These are phyloP conservation scores for Andinoacara biseriatus DNA, from an alignment of 2,113 vertebrate species.

Conservation along the genomic window DNA sequence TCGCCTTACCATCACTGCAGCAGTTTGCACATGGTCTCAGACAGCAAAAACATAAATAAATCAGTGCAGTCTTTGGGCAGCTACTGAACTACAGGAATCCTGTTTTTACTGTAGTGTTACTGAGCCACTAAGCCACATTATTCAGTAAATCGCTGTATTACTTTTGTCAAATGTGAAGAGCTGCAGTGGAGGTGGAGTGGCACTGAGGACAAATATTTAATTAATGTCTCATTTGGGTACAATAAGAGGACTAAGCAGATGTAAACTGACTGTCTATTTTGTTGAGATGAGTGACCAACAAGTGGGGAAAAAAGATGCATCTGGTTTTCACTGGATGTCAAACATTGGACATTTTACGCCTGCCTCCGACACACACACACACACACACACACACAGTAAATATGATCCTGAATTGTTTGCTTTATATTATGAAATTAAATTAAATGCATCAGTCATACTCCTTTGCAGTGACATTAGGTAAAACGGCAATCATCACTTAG, in stretches of 20 bases:
- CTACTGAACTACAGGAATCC: too few species aligned
- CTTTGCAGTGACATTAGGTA: background rate
- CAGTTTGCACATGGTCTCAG: too few species aligned
- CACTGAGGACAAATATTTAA: background rate
- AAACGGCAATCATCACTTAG: slow-evolving; percentile 27
- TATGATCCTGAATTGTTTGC: slow-evolving; percentile 8
- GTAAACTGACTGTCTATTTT: background rate
- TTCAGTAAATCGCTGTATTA: background rate
- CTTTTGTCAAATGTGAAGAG: background rate
- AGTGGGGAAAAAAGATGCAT: background rate
- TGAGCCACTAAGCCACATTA: background rate
- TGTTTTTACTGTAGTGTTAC: too few species aligned
- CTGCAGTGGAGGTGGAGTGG: background rate
- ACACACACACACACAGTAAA: slow-evolving; percentile 20
- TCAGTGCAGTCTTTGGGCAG: too few species aligned
- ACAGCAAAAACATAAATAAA: too few species aligned
- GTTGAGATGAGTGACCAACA: background rate
- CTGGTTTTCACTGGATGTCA: slow-evolving; percentile 1
- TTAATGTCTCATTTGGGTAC: background rate
- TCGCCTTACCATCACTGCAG: too few species aligned
- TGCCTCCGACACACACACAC: background rate
- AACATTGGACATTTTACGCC: slow-evolving; percentile 5
- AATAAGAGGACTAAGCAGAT: background rate
- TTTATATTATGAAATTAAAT: slow-evolving; percentile 46
- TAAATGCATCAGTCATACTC: slow-evolving; percentile 51